Evolutionary conservation across 2,888 invertebrate species (phyloP), one percentile per base, ranked within the genome.

Genomic region (Tolmerus cingulatus): DNA sequence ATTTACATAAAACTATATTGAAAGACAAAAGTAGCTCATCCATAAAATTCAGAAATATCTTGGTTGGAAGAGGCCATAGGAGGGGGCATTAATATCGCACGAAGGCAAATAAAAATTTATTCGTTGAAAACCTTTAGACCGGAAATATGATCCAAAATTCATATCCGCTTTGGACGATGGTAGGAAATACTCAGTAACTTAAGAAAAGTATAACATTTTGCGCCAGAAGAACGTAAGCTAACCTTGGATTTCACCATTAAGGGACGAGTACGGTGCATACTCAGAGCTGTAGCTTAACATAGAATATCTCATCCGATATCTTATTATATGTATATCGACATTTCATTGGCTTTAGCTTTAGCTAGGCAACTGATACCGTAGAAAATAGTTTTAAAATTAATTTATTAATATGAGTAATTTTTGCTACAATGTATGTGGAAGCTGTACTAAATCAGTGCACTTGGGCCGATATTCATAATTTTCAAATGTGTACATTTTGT

Each of bases 71-170:
- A 9, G 27, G 27, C 16, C 4, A 16, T 19, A 27, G 34, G 27
- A n/a, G 14, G 34, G 2, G 5, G 46, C 55, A 81, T 81, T 81
- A 81, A 81, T 9, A 51, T 81, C 30, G 30, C 46, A 81, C 46
- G 81, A 81, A 30, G 55, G 55, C 34, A 43, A 78, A 43, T 78
- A 78, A 46, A 78, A 78, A 78, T 78, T 78, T 78, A 78, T 78
- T 78, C 78, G 78, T 40, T 78, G 40, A 85, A 85, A 85, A 85
- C 43, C 85, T 85, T 74, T 85, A 74, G 74, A 74, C 85, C 85
- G 88, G 88, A 88, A 84, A 82, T 81, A 46, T 37, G 88, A 85
- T 87, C 84, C 78, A 77, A 77, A 78, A 87, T 88, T 88, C 88
- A 87, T 85, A 88, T 88, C 86, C 84, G 85, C 84, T 87, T 87